Evolutionary conservation across 2,113 vertebrate genomes (phyloP), one percentile per base, ranked within the genome.

Genomic region (Manacus vitellinus): DNA sequence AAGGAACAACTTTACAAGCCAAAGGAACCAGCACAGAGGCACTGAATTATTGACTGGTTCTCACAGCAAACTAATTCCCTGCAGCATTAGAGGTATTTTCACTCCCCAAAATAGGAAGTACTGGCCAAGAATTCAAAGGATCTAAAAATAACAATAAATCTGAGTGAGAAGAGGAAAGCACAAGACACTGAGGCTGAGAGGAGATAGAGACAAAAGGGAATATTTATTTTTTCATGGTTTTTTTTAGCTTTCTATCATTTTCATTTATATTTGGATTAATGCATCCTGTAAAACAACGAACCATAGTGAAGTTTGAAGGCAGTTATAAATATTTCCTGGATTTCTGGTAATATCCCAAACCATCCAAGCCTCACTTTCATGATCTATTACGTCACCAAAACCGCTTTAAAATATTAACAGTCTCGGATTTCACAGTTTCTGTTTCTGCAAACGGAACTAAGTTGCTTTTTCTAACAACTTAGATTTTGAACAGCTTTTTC

Each of bases 401-500:
- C 78, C 78, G 18, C 90, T 95, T 95, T 70, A 79, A 94, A 96
- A 96, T 92, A 96, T 93, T 94, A 95, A 97, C 82, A 93, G 84
- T 37, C 65, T 39, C 75, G 55, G 63, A 92, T 94, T 96, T 95
- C 86, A 92, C 71, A 80, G 93, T 81, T 79, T 79, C 84, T 83
- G 77, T 27, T 73, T 65, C 82, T 91, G 86, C 81, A 94, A 92
- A 67, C 66, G 47, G 18, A 77, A 92, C 4, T 4, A 72, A 91
- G 90, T 88, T 84, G 49, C 52, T 84, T 93, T 89, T 79, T 73
- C 71, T n/a, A 56, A 35, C 58, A 88, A 63, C 35, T 31, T 75
- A 70, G 1, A 4, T 63, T 84, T 71, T 35, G 52, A 93, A 65
- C 19, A 71, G 56, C 19, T 95, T 94, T 95, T 91, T 74, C 22